These are phyloP conservation scores for Scaptomyza tumidula DNA, from an alignment of 2,888 invertebrate species.

Conservation along the genomic window DNA sequence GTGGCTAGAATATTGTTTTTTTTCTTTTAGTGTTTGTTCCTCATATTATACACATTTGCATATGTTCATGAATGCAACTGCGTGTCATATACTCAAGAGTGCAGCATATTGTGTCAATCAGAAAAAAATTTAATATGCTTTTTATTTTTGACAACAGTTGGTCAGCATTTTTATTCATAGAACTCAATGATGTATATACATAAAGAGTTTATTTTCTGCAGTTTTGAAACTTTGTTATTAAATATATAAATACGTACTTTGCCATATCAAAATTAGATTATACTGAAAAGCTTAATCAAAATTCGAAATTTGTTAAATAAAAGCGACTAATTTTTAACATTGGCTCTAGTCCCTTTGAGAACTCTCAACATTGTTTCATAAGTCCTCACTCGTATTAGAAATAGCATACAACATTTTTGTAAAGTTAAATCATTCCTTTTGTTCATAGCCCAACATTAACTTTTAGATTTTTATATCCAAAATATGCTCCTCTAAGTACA, in stretches of 20 bases:
- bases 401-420: background rate
- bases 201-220: too few species aligned
- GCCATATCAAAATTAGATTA: too few species aligned
- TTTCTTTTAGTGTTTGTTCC: background rate
- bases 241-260: too few species aligned
- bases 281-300: too few species aligned
- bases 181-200: background rate
- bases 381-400: background rate
- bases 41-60: conserved; percentile 9
- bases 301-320: too few species aligned
- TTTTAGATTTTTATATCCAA: too few species aligned
- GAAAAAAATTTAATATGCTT: conserved; percentile 20
- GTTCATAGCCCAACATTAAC: background rate
- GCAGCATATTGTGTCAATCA: conserved; percentile 42
- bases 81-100: conserved; percentile 10
- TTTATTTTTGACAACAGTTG: conserved; percentile 18
- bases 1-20: conserved; percentile 7
- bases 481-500: background rate
- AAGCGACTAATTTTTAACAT: too few species aligned
- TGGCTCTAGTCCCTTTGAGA: background rate
- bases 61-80: conserved; percentile 43
- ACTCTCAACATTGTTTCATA: background rate
- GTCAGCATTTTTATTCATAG: conserved; percentile 23
- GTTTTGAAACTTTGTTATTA: too few species aligned
- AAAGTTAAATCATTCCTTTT: background rate